Evolutionary conservation across 2,797 vertebrate genomes (phyloP), one percentile per base, ranked within the genome.

Genomic region (Poeciliopsis gracilis): DNA sequence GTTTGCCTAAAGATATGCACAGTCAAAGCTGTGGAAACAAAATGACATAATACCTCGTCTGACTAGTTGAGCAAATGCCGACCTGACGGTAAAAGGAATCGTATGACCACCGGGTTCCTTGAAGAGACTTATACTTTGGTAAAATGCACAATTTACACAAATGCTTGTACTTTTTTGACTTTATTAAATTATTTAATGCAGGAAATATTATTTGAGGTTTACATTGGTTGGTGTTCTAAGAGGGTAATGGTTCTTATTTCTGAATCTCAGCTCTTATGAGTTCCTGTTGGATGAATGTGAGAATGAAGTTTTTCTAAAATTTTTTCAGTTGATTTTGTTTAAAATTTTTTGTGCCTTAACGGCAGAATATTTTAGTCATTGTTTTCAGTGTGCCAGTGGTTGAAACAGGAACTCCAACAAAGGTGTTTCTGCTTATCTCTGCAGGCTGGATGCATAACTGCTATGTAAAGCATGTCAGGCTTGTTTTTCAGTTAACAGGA

Each of bases 21-120:
- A 63, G 57, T 7, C 38, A 57, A 43, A 46, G 75, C 47, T 46
- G 70, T 30, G 38, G 71, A 67, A 36, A 11, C 70, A 46, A 43
- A 53, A 69, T 77, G 28, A 69, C 59, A 73, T 47, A 73, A 55
- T 12, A 38, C 25, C 30, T 74, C 11, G 13, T 63, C 30, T 36
- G 36, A 36, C 59, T 36, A 63, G 28, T 43, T 43, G 66, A 3
- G 20, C 13, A 28, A 33, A 30, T 61, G 45, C 67, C 30, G 57
- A 59, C 38, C 33, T 49, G 25, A 30, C 33, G 15, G 41, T 71
- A 4, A 76, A 41, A 45, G 16, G 53, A 5, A 12, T 2, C 10
- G 15, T 67, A 51, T n/a, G 57, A 63, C 57, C n/a, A n/a, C 30
- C 23, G 1, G 15, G 53, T 16, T 61, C 4, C 13, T 33, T 33